Evolutionary conservation across 2,113 vertebrate species (phyloP), one percentile per base, ranked within the genome.

Genomic region (Microcebus griseorufus): DNA sequence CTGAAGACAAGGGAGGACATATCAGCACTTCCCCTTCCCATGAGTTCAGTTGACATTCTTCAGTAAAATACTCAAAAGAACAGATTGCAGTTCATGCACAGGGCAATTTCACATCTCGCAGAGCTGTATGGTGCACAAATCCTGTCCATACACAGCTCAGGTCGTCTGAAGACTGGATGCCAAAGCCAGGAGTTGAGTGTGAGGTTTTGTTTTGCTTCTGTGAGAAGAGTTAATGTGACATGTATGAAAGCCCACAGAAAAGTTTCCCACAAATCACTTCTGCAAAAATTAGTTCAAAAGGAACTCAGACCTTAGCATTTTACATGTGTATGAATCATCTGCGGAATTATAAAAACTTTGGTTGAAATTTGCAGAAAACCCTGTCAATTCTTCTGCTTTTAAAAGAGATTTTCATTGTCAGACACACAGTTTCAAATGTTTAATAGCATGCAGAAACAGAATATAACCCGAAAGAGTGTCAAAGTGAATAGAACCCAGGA

Each of bases 371-470:
- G 89, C 86, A 95, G 93, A 84, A 95, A 95, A 79, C 69, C 82
- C 78, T 96, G 95, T 87, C 92, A 93, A 83, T 84, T 80, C 75
- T 85, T 48, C 34, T 29, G 64, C 86, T 91, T 94, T 92, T 91
- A 86, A 95, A 95, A 96, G 83, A 83, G 55, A 69, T 84, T 72
- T 93, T 89, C 81, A 69, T 60, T 87, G 92, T 87, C 78, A 79
- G 16, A 85, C n/a, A 48, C 34, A 80, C 18, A 62, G 55, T 87
- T 89, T 93, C 87, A 80, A 45, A 92, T 83, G 79, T 64, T 96
- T 95, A 94, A 95, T 27, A 97, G 89, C 86, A 85, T 20, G 48
- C 58, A 94, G 72, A 86, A 86, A 94, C 2, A 75, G 96, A 94
- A 93, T 75, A 91, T 42, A 96, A 86, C 89, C 82, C 80, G 81